Percentiles rank a stretch among this genome's conserved stretches.
Evolutionary conservation across 2,888 invertebrate species (phyloP).

Genomic region (Homarus gammarus): DNA sequence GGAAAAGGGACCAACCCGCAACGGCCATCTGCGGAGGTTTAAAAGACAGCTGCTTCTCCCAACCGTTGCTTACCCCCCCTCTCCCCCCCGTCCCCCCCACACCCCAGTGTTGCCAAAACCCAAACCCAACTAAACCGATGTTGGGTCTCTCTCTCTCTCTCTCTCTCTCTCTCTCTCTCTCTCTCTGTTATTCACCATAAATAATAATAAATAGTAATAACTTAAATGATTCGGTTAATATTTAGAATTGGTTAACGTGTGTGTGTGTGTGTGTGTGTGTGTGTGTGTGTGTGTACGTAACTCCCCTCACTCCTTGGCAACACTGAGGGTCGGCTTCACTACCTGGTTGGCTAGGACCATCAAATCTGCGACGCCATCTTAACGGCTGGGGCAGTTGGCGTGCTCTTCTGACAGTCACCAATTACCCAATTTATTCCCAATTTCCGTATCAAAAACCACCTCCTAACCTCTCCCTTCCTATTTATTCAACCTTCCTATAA

Average conservation of each 20-base stretch:
- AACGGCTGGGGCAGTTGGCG: conserved; percentile 56
- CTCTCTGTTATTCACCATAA: neutral
- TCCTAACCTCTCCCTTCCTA: too few relatives aligned
- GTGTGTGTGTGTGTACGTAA: too few relatives aligned
- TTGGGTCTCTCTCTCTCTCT: neutral
- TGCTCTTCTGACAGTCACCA: conserved; percentile 29
- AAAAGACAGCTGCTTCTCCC: conserved; percentile 66
- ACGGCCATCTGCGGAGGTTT: conserved; percentile 65
- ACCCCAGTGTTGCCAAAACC: conserved; percentile 52
- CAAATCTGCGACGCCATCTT: conserved; percentile 69
- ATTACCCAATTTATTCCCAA: conserved; percentile 10
- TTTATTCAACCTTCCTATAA: too few relatives aligned
- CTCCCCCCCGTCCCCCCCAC: too few relatives aligned
- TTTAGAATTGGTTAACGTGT: too few relatives aligned
- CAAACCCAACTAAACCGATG: too few relatives aligned
- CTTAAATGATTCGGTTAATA: too few relatives aligned
- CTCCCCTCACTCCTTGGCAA: conserved; percentile 55
- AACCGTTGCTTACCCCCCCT: too few relatives aligned
- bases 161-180: neutral
- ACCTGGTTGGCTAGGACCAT: conserved; percentile 59
- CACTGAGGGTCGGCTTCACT: conserved; percentile 31
- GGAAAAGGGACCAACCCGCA: conserved; percentile 25
- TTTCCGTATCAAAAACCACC: too few relatives aligned
- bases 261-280: neutral
- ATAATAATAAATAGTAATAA: neutral